These are phyloP conservation scores for Diploptera punctata DNA, from an alignment of 2,888 invertebrate species.

Conservation along the genomic window DNA sequence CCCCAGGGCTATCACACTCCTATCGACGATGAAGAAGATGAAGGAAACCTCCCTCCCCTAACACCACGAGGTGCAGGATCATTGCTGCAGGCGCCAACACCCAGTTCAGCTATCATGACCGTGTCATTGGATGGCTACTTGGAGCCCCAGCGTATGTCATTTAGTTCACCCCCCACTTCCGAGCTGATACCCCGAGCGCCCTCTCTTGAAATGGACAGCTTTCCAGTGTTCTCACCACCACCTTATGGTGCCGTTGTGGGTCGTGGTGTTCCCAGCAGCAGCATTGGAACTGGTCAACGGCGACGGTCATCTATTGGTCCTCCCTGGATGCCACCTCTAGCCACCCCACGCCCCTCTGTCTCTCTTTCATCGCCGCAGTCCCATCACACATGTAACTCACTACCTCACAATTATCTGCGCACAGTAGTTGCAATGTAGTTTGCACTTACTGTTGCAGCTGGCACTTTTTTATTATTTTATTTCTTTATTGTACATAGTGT, in stretches of 20 bases:
- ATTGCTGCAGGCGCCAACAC: conserved; percentile 58
- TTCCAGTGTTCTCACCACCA: conserved; percentile 85
- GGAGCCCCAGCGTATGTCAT: conserved; percentile 82
- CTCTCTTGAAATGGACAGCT: conserved; percentile 77
- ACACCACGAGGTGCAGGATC: conserved; percentile 62
- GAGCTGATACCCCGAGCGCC: conserved; percentile 66
- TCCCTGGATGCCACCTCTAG: conserved; percentile 60
- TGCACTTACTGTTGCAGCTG: no score
- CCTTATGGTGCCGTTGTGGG: conserved; percentile 62
- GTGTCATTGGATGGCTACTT: conserved; percentile 85
- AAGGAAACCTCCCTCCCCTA: conserved; percentile 51
- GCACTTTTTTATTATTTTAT: no score
- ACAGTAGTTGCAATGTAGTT: no score
- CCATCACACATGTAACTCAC: conserved; percentile 94
- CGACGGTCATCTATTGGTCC: conserved; percentile 57
- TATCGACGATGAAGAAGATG: conserved; percentile 65
- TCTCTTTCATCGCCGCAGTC: conserved; percentile 81
- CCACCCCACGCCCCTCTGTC: conserved; percentile 74
- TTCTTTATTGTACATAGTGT: no score
- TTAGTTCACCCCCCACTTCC: conserved; percentile 78
- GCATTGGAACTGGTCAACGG: conserved; percentile 46
- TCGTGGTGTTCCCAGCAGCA: conserved; percentile 48
- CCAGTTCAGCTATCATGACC: conserved; percentile 84
- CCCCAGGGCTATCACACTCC: conserved; percentile 83
- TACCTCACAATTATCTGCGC: no score